Conservation (phyloP, 2,113 vertebrate genomes). For the Callaeas wilsoni region DNA sequence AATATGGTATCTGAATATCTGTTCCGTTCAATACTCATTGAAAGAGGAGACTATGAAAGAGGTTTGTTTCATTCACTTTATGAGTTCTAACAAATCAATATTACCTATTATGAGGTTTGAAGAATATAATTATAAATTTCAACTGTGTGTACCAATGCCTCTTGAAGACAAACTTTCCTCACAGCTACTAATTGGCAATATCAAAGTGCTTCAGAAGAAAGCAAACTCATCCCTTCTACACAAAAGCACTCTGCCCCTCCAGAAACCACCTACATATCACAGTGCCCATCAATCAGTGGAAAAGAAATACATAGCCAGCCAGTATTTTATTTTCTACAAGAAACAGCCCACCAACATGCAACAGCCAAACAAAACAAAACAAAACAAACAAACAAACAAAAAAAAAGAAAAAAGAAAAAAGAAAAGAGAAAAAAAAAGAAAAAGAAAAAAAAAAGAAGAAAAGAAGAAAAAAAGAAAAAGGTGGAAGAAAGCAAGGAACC, state of each 20-base stretch:
- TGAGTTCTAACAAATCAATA: background rate
- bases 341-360: background rate
- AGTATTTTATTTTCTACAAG: background rate
- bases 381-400: background rate
- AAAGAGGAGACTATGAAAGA: background rate
- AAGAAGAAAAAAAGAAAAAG: background rate
- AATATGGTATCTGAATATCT: background rate
- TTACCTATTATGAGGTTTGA: background rate
- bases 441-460: background rate
- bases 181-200: conserved; percentile 13
- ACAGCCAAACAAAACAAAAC: background rate
- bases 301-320: background rate
- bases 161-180: conserved; percentile 10
- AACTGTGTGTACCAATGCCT: background rate
- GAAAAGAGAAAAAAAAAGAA: background rate
- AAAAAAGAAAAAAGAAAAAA: background rate
- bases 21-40: background rate
- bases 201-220: conserved; percentile 28
- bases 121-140: conserved; percentile 27
- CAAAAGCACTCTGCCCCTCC: background rate
- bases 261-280: background rate
- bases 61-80: background rate
- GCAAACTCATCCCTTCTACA: background rate
- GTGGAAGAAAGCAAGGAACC: background rate
- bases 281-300: background rate